Conservation (phyloP, 2,113 vertebrate species). For the Phalacrocorax aristotelis region DNA sequence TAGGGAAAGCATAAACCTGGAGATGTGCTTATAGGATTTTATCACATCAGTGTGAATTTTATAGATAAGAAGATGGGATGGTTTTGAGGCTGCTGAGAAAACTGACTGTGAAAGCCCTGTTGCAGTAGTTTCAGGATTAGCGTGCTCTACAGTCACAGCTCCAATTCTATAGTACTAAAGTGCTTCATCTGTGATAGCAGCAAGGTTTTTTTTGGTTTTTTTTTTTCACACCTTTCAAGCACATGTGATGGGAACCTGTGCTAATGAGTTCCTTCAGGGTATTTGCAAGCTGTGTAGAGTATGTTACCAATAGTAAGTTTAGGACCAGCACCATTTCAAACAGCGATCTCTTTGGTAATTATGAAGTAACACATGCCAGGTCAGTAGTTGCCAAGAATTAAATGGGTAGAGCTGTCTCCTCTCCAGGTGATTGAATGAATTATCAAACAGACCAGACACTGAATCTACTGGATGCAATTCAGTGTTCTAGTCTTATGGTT, state of each 20-base stretch:
- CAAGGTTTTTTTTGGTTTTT: background rate
- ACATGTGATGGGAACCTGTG: background rate
- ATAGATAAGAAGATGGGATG: background rate
- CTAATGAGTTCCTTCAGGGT: background rate
- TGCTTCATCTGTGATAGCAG: background rate
- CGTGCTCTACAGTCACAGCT: background rate
- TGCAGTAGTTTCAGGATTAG: background rate
- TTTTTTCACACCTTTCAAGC: background rate
- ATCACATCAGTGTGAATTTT: background rate
- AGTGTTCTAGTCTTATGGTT: background rate
- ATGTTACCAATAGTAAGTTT: background rate
- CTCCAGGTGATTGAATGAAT: background rate
- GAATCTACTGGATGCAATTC: background rate
- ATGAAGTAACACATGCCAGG: background rate
- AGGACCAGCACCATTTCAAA: background rate
- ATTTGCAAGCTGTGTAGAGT: background rate
- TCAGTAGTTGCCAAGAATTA: background rate
- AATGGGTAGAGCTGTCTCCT: background rate
- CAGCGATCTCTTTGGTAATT: background rate
- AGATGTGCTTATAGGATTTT: background rate
- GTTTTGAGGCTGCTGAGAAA: background rate
- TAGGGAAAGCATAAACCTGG: background rate
- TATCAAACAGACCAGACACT: background rate
- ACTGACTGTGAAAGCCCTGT: background rate
- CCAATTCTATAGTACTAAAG: background rate